These are phyloP conservation scores for Drosophila niveifrons DNA, from an alignment of 2,888 invertebrate species.

Conservation along the genomic window DNA sequence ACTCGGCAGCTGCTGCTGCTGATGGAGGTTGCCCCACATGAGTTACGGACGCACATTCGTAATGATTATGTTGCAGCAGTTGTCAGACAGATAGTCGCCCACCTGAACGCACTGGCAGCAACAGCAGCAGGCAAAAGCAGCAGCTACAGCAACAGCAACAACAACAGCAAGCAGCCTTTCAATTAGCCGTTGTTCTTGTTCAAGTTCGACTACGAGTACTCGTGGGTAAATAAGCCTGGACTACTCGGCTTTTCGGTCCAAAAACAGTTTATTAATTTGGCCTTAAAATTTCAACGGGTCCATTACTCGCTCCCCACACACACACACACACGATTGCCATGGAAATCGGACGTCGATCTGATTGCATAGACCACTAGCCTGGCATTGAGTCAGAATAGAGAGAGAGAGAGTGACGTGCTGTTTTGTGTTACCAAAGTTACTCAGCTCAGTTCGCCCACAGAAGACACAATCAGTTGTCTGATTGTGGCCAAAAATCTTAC, in stretches of 20 bases:
- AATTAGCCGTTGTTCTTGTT: constrained; percentile 25
- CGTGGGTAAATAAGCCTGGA: constrained; percentile 1
- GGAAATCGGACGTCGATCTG: constrained; percentile 18
- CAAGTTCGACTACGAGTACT: constrained; percentile 2
- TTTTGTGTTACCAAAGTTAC: constrained; percentile 5
- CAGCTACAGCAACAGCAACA: constrained; percentile 3
- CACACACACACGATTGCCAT: constrained; percentile 7
- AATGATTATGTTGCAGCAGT: constrained; percentile 68
- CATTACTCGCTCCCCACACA: neutral
- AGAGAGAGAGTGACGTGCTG: neutral
- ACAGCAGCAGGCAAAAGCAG: constrained; percentile 10
- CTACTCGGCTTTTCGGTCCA: constrained; percentile 3
- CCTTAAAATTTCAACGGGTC: constrained; percentile 37
- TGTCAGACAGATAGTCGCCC: constrained; percentile 25
- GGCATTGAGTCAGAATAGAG: neutral
- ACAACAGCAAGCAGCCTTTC: constrained; percentile 14
- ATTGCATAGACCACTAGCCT: constrained; percentile 2
- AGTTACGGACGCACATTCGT: constrained; percentile 64
- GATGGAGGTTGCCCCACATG: constrained; percentile 29
- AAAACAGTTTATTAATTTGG: constrained; percentile 49
- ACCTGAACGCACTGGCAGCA: constrained; percentile 8
- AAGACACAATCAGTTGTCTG: constrained; percentile 31
- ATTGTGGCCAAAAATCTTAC: constrained; percentile 30
- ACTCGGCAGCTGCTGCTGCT: constrained; percentile 17
- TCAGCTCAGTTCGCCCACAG: neutral